These are phyloP conservation scores for Drosophila greeni DNA, from an alignment of 2,888 invertebrate species.

Conservation along the genomic window DNA sequence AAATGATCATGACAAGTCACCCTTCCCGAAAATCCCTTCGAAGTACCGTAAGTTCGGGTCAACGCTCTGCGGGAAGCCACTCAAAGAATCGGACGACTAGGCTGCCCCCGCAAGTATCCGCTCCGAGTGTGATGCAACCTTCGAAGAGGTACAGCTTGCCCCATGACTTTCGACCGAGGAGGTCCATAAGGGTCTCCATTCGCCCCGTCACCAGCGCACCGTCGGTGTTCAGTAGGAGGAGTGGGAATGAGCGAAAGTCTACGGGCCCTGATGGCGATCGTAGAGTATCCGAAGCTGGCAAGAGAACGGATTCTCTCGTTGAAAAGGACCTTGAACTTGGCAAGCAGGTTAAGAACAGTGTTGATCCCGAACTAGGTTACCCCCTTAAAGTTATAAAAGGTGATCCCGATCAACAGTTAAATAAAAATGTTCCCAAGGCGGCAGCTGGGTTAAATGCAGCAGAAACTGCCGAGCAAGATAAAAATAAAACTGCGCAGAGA, in stretches of 20 bases:
- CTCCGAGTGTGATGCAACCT: neutral
- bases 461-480: neutral
- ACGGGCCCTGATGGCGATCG: neutral
- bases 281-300: neutral
- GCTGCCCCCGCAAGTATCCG: neutral
- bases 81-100: neutral
- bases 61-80: neutral
- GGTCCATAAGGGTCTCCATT: rapidly evolving
- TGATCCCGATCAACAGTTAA: neutral
- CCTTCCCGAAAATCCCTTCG: neutral
- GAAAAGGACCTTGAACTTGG: neutral
- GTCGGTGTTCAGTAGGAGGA: neutral
- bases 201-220: neutral
- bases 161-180: neutral
- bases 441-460: no score
- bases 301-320: neutral
- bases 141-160: neutral
- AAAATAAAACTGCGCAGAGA: neutral
- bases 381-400: no score
- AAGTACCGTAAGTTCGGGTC: neutral
- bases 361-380: no score
- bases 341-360: neutral
- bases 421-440: neutral
- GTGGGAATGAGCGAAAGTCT: neutral
- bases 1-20: neutral